phyloP scores from a whole-genome alignment of 2,113 vertebrate genomes.

The Callipepla squamata region DNA sequence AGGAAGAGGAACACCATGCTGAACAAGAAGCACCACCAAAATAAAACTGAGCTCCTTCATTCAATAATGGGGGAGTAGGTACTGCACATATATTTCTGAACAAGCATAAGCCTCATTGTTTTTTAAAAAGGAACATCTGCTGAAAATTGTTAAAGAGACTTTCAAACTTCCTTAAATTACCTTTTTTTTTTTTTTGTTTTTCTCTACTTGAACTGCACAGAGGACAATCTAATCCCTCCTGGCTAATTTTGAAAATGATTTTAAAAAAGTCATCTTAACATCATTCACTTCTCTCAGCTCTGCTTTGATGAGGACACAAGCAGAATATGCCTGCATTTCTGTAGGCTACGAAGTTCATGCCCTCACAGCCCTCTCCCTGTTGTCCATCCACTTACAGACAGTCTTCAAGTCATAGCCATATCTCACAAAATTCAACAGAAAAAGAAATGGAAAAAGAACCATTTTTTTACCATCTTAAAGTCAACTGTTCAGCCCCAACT shows the following conservation, averaged over 20 bases:
- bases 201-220: neutral
- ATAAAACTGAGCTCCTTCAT: neutral
- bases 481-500: neutral
- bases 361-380: neutral
- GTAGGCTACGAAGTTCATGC: neutral
- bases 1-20: neutral
- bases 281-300: neutral
- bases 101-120: fast-evolving
- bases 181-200: neutral
- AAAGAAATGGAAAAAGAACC: neutral
- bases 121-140: neutral
- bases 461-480: neutral
- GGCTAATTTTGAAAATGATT: neutral
- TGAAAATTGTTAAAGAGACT: neutral
- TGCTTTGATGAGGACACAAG: neutral
- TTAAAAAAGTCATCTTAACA: neutral
- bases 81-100: neutral
- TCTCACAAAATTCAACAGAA: neutral
- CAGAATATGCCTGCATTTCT: no score
- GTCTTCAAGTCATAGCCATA: neutral
- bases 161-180: neutral
- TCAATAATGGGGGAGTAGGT: neutral
- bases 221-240: neutral
- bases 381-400: neutral
- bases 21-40: neutral